phyloP scores from a whole-genome alignment of 2,113 vertebrate genomes.

The Cyanoliseus patagonus region DNA sequence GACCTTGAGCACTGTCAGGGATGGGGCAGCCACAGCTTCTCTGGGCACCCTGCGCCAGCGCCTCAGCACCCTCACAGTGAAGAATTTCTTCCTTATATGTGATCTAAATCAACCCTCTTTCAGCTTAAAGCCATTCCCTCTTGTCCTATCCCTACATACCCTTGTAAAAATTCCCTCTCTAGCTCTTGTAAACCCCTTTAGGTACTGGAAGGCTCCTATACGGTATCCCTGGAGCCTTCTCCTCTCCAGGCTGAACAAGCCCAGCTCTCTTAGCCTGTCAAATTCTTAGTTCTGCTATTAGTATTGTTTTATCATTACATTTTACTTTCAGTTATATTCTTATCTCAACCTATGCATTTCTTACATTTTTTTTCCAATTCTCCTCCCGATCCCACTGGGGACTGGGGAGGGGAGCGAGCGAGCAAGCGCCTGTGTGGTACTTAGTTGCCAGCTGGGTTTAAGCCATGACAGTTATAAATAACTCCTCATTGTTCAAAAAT shows the following conservation, averaged over 20 bases:
- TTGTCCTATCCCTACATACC: neutral
- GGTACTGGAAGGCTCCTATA: neutral
- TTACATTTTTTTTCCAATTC: neutral
- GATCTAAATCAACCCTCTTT: neutral
- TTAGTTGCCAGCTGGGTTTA: neutral
- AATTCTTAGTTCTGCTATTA: neutral
- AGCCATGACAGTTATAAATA: neutral
- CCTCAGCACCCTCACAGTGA: neutral
- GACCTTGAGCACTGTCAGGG: neutral
- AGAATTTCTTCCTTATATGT: neutral
- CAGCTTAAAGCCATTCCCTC: neutral
- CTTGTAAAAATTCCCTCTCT: neutral
- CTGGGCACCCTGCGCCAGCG: neutral
- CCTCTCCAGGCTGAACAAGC: neutral
- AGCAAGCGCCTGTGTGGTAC: neutral
- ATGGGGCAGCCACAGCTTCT: neutral
- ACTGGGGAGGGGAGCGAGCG: neutral
- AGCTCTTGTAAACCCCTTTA: neutral
- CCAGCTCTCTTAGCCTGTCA: neutral
- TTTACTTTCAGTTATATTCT: neutral
- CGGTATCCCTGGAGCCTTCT: neutral
- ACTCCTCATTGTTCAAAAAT: fast-evolving
- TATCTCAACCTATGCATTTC: neutral
- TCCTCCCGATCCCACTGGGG: neutral
- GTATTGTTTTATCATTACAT: neutral